Evolutionary conservation across 2,113 vertebrate genomes (phyloP).

Genomic region (Xyrauchen texanus): DNA sequence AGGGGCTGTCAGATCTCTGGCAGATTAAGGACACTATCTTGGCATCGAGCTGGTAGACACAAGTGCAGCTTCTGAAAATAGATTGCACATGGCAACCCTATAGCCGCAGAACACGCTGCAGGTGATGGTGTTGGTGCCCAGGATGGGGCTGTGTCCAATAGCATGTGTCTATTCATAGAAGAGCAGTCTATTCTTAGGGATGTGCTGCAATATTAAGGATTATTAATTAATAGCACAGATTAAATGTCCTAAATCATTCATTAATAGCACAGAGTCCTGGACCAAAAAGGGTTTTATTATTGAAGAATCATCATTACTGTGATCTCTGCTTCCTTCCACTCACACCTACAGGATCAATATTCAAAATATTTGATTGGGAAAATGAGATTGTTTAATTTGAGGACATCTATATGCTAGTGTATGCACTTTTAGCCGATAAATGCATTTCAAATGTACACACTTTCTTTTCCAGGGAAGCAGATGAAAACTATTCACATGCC

Average conservation of each 20-base stretch:
- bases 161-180: conserved; percentile 15
- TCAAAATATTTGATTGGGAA: too few species aligned
- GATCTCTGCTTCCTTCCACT: conserved; percentile 3
- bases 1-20: conserved; percentile 67
- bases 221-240: conserved; percentile 24
- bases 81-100: conserved; percentile 38
- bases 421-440: too few species aligned
- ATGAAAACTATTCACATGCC: too few species aligned
- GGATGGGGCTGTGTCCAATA: conserved; percentile 26
- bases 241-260: conserved; percentile 9
- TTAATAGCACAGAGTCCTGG: not conserved
- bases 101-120: conserved; percentile 33
- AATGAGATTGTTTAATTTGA: too few species aligned
- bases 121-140: conserved; percentile 16
- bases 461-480: too few species aligned
- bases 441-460: too few species aligned
- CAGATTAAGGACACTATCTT: conserved; percentile 62
- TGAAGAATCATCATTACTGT: conserved; percentile 12
- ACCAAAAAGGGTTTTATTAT: conserved; percentile 4
- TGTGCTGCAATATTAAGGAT: conserved; percentile 10
- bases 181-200: conserved; percentile 1
- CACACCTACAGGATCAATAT: conserved; percentile 1
- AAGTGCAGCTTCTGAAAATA: conserved; percentile 53
- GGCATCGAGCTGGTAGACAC: conserved; percentile 65
- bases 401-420: too few species aligned